phyloP scores from a whole-genome alignment of 2,797 vertebrate genomes.

The Phoebastria nigripes region DNA sequence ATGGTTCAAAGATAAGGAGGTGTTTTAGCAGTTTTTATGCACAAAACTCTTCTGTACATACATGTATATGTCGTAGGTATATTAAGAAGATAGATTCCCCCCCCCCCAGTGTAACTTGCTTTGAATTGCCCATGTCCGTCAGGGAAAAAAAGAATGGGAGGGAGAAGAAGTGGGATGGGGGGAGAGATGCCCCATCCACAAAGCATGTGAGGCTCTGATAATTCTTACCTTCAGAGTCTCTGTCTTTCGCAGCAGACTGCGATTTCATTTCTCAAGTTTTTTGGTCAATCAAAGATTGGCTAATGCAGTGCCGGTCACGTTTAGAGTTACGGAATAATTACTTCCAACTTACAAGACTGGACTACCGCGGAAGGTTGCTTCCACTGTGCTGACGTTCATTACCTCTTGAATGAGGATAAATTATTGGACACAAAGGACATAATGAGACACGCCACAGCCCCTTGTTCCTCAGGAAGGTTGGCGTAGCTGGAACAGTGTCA shows the following conservation, averaged over 20 bases:
- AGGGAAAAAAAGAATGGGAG: not conserved
- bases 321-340: not conserved
- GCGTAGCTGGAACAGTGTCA: not conserved
- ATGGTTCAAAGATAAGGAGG: not conserved
- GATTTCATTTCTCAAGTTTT: not conserved
- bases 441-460: not conserved
- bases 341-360: not conserved
- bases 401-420: constrained; percentile 3
- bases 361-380: not conserved
- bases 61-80: not conserved
- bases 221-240: not conserved
- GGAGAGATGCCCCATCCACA: not conserved
- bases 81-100: not conserved
- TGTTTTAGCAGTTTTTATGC: not conserved
- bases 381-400: not conserved
- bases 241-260: not conserved
- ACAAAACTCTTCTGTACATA: not conserved
- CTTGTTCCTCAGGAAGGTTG: not conserved
- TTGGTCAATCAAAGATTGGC: not conserved
- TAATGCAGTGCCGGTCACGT: not conserved
- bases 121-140: not conserved
- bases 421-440: not conserved
- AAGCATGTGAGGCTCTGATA: not conserved
- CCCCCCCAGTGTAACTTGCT: not conserved
- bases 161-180: not conserved